A percentile compares a stretch with the other conserved stretches of the same genome.
These are phyloP conservation scores for Rhinolophus sinicus DNA, from an alignment of 2,113 vertebrate genomes.

Conservation along the genomic window DNA sequence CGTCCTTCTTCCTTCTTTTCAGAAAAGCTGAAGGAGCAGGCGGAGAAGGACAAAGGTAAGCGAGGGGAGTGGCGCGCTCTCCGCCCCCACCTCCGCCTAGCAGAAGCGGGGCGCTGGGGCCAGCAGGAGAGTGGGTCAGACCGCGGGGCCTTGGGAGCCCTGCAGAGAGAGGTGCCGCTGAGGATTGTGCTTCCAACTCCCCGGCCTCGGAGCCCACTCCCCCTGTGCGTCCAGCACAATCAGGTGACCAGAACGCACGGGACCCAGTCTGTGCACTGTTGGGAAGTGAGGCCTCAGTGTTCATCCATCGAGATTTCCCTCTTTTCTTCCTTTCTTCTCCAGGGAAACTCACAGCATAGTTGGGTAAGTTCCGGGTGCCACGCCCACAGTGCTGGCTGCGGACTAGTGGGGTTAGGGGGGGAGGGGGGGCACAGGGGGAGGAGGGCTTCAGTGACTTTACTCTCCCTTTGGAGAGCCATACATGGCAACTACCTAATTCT, in stretches of 20 bases:
- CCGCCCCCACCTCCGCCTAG: background rate
- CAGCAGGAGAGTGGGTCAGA: background rate
- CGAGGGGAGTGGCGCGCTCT: rapidly evolving
- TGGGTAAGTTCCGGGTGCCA: conserved; percentile 78
- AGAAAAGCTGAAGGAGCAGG: conserved; percentile 49
- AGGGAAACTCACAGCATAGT: conserved; percentile 81
- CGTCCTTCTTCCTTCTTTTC: background rate
- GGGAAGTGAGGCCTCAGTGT: background rate
- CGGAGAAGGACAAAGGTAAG: conserved; percentile 55
- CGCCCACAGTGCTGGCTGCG: background rate
- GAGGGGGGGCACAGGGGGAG: rapidly evolving
- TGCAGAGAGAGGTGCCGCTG: conserved; percentile 35
- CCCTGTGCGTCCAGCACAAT: background rate
- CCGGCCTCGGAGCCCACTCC: background rate
- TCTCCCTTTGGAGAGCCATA: too few relatives aligned
- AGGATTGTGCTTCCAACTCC: conserved; percentile 1
- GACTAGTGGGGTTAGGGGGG: rapidly evolving
- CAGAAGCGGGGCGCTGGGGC: background rate
- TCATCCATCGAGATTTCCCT: conserved; percentile 25
- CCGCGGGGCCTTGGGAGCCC: rapidly evolving
- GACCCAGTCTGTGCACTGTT: background rate
- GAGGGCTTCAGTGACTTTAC: background rate
- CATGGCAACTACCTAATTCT: background rate
- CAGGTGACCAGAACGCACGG: conserved; percentile 50
- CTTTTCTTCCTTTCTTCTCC: conserved; percentile 80